Percentiles rank a stretch among this genome's conserved stretches.
These are phyloP conservation scores for Cotesia chilonis DNA, from an alignment of 1,140 invertebrate genomes.

Conservation along the genomic window DNA sequence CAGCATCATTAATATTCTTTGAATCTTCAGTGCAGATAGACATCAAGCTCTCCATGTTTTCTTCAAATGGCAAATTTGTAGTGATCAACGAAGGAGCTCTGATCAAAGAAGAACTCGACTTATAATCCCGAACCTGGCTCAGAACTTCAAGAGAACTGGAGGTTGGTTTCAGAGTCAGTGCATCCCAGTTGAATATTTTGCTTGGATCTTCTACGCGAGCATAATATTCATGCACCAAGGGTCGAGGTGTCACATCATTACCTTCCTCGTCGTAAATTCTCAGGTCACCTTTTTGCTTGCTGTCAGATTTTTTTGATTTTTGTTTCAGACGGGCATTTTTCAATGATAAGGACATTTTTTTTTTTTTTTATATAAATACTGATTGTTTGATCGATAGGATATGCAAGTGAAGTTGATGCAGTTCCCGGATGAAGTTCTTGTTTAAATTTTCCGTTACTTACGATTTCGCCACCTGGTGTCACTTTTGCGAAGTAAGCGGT, in stretches of 20 bases:
- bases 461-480: too few relatives aligned
- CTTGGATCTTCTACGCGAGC: constrained; percentile 28
- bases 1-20: constrained; percentile 54
- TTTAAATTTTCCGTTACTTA: too few relatives aligned
- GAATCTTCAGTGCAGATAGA: constrained; percentile 74
- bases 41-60: constrained; percentile 46
- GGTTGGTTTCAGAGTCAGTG: constrained; percentile 10
- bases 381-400: too few relatives aligned
- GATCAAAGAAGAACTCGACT: constrained; percentile 35
- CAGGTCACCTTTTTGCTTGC: not conserved
- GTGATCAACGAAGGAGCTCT: constrained; percentile 33
- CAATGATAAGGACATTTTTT: too few relatives aligned
- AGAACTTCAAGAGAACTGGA: constrained; percentile 35
- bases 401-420: too few relatives aligned
- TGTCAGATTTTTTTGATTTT: too few relatives aligned
- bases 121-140: constrained; percentile 26
- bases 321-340: too few relatives aligned
- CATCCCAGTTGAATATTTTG: constrained; percentile 30
- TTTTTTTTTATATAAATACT: too few relatives aligned
- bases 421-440: too few relatives aligned
- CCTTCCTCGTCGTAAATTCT: constrained; percentile 32
- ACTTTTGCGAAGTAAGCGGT: too few relatives aligned
- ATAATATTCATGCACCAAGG: constrained; percentile 33
- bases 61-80: constrained; percentile 20
- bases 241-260: constrained; percentile 38